These are phyloP conservation scores for Trachelus troglodyta DNA, from an alignment of 2,888 invertebrate genomes.

Conservation along the genomic window DNA sequence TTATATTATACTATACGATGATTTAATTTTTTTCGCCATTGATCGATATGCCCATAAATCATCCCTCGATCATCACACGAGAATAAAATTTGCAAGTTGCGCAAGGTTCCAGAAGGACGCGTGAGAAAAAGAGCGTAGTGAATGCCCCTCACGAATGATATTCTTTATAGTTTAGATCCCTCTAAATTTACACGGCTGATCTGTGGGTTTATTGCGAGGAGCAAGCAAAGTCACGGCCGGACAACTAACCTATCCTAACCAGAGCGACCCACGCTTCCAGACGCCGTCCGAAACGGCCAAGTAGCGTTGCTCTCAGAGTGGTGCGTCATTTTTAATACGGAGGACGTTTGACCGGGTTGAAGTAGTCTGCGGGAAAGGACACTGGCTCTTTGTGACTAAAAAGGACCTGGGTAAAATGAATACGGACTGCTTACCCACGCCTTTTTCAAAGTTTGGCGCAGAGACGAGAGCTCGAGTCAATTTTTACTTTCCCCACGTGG, in stretches of 20 bases:
- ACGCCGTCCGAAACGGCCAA: neutral
- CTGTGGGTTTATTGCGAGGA: constrained; percentile 10
- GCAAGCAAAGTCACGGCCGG: constrained; percentile 29
- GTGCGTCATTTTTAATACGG: neutral
- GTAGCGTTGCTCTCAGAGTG: neutral
- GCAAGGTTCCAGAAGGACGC: no score
- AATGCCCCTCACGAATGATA: neutral
- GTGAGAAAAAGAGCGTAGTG: neutral
- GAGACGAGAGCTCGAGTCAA: neutral
- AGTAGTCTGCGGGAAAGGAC: neutral
- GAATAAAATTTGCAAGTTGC: no score
- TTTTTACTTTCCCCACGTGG: neutral
- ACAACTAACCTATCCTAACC: constrained; percentile 23
- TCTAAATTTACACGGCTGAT: constrained; percentile 6
- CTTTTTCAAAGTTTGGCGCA: neutral
- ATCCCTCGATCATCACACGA: no score
- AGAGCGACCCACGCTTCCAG: constrained; percentile 9
- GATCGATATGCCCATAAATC: neutral
- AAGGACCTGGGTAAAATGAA: neutral
- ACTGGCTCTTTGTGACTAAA: neutral
- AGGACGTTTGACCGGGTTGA: neutral
- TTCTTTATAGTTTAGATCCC: neutral
- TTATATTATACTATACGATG: neutral
- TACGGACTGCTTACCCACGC: neutral
- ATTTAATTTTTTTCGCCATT: neutral